These are phyloP conservation scores for Pandemis cinnamomeana DNA, from an alignment of 2,888 invertebrate genomes.

Conservation along the genomic window DNA sequence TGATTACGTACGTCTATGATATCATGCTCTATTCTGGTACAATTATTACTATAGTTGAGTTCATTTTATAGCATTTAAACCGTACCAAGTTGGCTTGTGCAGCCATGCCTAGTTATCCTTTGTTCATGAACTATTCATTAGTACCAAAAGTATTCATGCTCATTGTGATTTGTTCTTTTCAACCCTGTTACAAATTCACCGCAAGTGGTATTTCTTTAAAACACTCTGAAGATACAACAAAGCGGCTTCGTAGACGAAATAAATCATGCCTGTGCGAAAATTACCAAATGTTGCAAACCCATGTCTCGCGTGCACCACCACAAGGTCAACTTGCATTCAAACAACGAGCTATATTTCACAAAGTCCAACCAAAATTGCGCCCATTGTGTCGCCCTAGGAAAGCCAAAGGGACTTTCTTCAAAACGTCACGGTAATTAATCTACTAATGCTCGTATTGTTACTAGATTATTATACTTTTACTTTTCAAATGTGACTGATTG, in stretches of 20 bases:
- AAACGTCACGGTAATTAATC: constrained; percentile 76
- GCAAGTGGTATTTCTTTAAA: constrained; percentile 74
- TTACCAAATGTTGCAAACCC: constrained; percentile 75
- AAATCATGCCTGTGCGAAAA: constrained; percentile 78
- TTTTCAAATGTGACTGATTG: constrained; percentile 66
- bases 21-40: constrained; percentile 76
- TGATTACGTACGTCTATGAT: constrained; percentile 67
- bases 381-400: constrained; percentile 62
- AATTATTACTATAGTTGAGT: constrained; percentile 53
- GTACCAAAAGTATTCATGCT: constrained; percentile 32
- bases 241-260: constrained; percentile 61
- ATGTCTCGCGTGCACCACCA: constrained; percentile 53
- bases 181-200: constrained; percentile 68
- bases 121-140: constrained; percentile 41
- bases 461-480: constrained; percentile 72
- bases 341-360: constrained; percentile 59
- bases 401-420: constrained; percentile 70
- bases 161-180: constrained; percentile 41
- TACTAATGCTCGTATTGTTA: constrained; percentile 68
- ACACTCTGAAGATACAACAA: constrained; percentile 67
- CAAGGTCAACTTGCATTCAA: constrained; percentile 73
- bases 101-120: constrained; percentile 50
- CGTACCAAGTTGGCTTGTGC: constrained; percentile 67
- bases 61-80: constrained; percentile 55
- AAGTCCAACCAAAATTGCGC: constrained; percentile 46